Percentiles rank a stretch among this genome's conserved stretches.
These are phyloP conservation scores for Spatulosminthurus flaviceps DNA, from an alignment of 2,888 invertebrate genomes.

Conservation along the genomic window DNA sequence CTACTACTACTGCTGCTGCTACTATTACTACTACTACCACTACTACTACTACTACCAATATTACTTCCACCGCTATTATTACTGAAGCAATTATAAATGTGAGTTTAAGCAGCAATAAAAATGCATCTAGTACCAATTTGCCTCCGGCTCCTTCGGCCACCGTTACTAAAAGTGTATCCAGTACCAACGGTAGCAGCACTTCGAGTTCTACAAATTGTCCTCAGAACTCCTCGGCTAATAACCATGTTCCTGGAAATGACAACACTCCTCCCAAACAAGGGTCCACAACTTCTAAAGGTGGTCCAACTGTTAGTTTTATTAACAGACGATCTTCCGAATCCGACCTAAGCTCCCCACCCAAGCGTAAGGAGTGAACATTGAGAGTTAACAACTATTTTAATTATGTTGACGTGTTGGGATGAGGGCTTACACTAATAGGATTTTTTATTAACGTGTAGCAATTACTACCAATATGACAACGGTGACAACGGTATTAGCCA, in stretches of 20 bases:
- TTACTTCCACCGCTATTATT: conserved; percentile 37
- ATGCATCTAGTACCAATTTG: conserved; percentile 50
- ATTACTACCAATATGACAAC: conserved; percentile 34
- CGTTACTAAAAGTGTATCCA: conserved; percentile 19
- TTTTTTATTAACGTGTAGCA: conserved; percentile 2
- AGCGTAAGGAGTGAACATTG: conserved; percentile 73
- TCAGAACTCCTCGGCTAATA: conserved; percentile 44
- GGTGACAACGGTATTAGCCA: conserved; percentile 39
- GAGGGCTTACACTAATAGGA: too few relatives aligned
- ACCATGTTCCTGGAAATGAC: conserved; percentile 38
- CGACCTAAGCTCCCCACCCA: conserved; percentile 90
- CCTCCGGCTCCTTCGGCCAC: conserved; percentile 37
- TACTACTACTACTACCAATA: conserved; percentile 30
- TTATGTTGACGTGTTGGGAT: too few relatives aligned
- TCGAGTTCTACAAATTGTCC: conserved; percentile 30
- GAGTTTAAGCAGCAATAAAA: conserved; percentile 40
- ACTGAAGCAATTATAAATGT: conserved; percentile 29
- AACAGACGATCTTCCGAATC: conserved; percentile 91
- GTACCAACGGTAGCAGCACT: conserved; percentile 17
- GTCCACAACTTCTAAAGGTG: conserved; percentile 66
- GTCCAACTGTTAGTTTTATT: conserved; percentile 66
- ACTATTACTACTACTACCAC: conserved; percentile 43
- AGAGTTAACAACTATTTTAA: background rate
- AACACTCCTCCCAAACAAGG: conserved; percentile 1
- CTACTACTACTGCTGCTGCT: too few relatives aligned